These are phyloP conservation scores for Megamerina dolium DNA, from an alignment of 2,888 invertebrate genomes.

Conservation along the genomic window DNA sequence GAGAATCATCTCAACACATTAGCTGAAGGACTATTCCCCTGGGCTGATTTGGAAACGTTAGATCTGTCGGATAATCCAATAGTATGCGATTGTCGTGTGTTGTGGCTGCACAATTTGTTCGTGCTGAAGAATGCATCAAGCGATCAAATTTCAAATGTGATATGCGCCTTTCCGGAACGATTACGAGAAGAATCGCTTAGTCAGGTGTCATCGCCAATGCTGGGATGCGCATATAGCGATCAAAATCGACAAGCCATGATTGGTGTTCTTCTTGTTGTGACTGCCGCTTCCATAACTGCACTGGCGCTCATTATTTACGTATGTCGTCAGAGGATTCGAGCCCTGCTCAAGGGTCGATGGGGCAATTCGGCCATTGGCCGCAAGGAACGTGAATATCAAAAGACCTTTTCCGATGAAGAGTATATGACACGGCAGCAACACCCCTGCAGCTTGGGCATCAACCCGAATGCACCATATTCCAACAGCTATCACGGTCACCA, in stretches of 20 bases:
- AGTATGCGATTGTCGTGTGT: slow-evolving; percentile 70
- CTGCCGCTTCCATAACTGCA: slow-evolving; percentile 65
- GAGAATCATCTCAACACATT: slow-evolving; percentile 72
- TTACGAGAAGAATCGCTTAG: slow-evolving; percentile 64
- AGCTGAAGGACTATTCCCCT: slow-evolving; percentile 73
- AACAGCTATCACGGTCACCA: slow-evolving; percentile 42
- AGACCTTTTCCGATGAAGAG: slow-evolving; percentile 83
- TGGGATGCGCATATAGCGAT: slow-evolving; percentile 77
- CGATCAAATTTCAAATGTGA: slow-evolving; percentile 50
- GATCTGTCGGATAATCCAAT: slow-evolving; percentile 80
- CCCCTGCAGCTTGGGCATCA: slow-evolving; percentile 36
- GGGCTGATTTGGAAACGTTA: slow-evolving; percentile 67
- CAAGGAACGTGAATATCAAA: slow-evolving; percentile 84
- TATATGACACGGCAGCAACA: slow-evolving; percentile 54
- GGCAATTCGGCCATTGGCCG: slow-evolving; percentile 51
- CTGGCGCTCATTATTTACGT: slow-evolving; percentile 69
- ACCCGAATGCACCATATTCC: slow-evolving; percentile 34
- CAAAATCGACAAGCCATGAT: slow-evolving; percentile 74
- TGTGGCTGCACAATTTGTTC: slow-evolving; percentile 72
- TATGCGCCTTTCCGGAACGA: slow-evolving; percentile 68
- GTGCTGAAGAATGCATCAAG: slow-evolving; percentile 38
- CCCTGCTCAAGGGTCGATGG: slow-evolving; percentile 65
- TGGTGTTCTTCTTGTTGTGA: slow-evolving; percentile 67
- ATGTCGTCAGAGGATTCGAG: slow-evolving; percentile 72
- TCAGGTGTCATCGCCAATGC: slow-evolving; percentile 65